Base-by-base conservation (phyloP, 2,113 vertebrate genomes). In the Peucedramus taeniatus region DNA sequence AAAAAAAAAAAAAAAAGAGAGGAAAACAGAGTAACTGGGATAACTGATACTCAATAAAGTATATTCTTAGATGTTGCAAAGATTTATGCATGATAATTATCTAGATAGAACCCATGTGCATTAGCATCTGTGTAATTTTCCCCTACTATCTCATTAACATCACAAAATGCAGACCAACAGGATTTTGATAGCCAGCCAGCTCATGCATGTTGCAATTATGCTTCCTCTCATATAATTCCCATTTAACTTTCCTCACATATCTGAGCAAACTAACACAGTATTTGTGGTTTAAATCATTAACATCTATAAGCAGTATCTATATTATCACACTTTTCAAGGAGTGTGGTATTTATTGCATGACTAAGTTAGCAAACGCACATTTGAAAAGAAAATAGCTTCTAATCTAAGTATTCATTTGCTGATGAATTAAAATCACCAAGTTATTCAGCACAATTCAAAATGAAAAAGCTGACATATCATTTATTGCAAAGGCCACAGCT, bases 401-500 rank as follows among this genome's bases (percentile, higher is more conserved):
- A 87, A 94, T 95, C 95, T 96, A 96, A 95, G 91, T 89, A 94
- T 95, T 94, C 91, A 96, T 91, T 97, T 94, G 90, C 82, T 94
- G 81, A 91, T 91, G 93, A 96, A 96, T 96, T 96, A 87, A 95
- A 97, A 97, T 88, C 94, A 96, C 87, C 39, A 91, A 91, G 94
- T 96, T 95, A 96, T 97, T 96, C 95, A 97, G 86, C 82, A 96
- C 95, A 95, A 93, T 91, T 96, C 91, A 95, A 92, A 96, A 90
- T 84, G 93, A 87, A 96, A 97, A 95, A 96, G 94, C 94, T 96
- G 96, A 97, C 94, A 89, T 96, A 93, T 81, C 94, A 90, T 95
- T 96, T 96, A 96, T 97, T 93, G 86, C 79, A 96, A 82, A 96
- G 89, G 90, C 93, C 83, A 86, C n/a, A 26, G 92, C 95, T 95